Conservation (phyloP, 2,888 invertebrate species). For the Leptinotarsa haldemani region DNA sequence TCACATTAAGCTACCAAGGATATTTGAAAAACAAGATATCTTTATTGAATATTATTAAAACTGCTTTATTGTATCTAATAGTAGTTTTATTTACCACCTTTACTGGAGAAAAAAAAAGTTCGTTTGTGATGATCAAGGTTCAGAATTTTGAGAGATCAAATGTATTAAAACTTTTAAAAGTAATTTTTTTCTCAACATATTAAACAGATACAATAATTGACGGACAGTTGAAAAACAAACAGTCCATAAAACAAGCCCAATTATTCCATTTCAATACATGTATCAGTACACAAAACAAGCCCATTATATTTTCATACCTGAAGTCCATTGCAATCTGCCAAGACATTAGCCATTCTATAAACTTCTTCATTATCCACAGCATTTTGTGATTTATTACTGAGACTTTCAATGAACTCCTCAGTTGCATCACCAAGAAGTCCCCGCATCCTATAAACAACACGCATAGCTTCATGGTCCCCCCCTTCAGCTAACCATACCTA, state of each 20-base stretch:
- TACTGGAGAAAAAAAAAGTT: too few relatives aligned
- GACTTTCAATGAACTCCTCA: slow-evolving; percentile 96
- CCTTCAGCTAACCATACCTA: slow-evolving; percentile 91
- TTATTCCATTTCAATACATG: too few relatives aligned
- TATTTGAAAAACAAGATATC: slow-evolving; percentile 1
- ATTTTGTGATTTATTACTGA: slow-evolving; percentile 87
- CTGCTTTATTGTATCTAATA: neutral
- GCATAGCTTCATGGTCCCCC: slow-evolving; percentile 95
- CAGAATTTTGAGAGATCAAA: too few relatives aligned
- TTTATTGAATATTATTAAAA: neutral
- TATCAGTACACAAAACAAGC: too few relatives aligned
- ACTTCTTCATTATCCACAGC: slow-evolving; percentile 94
- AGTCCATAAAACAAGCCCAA: too few relatives aligned
- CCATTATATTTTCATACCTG: slow-evolving; percentile 61
- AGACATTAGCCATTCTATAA: slow-evolving; percentile 88
- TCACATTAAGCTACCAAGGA: neutral
- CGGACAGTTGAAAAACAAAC: too few relatives aligned
- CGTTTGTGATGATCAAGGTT: too few relatives aligned
- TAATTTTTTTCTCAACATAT: too few relatives aligned
- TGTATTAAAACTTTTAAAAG: too few relatives aligned
- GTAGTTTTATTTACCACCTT: too few relatives aligned
- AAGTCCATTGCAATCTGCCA: slow-evolving; percentile 83
- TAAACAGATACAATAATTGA: too few relatives aligned
- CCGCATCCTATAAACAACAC: slow-evolving; percentile 97
- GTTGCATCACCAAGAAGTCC: slow-evolving; percentile 98